A percentile compares a stretch with the other conserved stretches of the same genome.
phyloP scores from a whole-genome alignment of 2,888 invertebrate species.

The Archips xylosteana region DNA sequence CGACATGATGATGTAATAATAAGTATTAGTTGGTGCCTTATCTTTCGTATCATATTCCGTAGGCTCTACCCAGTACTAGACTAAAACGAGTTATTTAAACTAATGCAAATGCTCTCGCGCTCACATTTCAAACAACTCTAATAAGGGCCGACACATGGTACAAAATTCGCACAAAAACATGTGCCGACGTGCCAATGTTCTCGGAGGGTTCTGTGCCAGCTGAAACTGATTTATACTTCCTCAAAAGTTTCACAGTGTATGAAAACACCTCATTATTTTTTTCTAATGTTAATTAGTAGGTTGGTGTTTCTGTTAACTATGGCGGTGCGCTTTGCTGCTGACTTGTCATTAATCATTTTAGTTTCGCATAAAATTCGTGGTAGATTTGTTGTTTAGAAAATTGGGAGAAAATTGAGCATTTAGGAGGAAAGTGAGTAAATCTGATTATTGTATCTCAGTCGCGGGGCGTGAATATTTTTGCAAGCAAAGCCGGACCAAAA shows the following conservation, averaged over 20 bases:
- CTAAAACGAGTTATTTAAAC: conserved; percentile 4
- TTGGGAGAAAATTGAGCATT: no score
- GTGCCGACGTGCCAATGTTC: conserved; percentile 36
- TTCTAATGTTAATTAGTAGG: conserved; percentile 27
- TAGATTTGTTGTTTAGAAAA: no score
- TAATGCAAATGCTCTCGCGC: conserved; percentile 17
- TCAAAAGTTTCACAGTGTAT: conserved; percentile 12
- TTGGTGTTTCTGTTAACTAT: conserved; percentile 13
- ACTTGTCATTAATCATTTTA: not conserved
- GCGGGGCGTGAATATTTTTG: no score
- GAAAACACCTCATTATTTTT: conserved; percentile 33
- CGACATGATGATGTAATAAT: no score
- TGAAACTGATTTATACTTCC: conserved; percentile 35
- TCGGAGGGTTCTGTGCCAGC: conserved; percentile 1
- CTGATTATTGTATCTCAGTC: no score
- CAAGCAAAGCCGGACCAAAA: no score
- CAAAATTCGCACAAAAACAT: conserved; percentile 34
- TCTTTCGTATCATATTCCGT: no score
- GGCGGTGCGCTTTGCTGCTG: not conserved
- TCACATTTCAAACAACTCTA: conserved; percentile 22
- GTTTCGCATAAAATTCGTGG: not conserved
- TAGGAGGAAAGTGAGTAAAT: no score
- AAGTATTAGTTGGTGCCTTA: no score
- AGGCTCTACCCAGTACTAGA: not conserved
- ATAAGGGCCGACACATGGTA: conserved; percentile 25